Percentiles rank a stretch among this genome's conserved stretches.
Evolutionary conservation across 2,797 vertebrate species (phyloP).

Genomic region (Pterois miles): DNA sequence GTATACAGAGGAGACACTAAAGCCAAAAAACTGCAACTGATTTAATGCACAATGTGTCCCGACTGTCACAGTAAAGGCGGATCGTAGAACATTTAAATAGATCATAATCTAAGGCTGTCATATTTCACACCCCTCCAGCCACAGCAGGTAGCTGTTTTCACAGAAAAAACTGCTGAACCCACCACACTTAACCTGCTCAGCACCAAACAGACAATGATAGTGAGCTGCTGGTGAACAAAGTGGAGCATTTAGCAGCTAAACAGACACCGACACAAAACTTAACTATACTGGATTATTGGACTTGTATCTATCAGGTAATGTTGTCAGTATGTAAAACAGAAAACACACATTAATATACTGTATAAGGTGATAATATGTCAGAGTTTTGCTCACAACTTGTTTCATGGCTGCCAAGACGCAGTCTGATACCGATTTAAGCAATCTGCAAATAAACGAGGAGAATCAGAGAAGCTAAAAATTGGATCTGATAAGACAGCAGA

Average conservation of each 20-base stretch:
- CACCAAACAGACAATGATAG: not conserved
- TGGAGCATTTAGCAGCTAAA: not conserved
- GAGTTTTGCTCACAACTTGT: not conserved
- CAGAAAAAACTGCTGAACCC: not conserved
- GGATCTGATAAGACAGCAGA: not conserved
- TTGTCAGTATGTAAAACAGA: not conserved
- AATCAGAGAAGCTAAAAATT: not conserved
- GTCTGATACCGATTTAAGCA: not conserved
- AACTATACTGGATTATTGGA: not conserved
- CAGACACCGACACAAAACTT: not conserved
- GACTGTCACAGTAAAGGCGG: not conserved
- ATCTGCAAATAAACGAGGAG: not conserved
- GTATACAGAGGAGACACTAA: not conserved
- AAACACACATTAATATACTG: not conserved
- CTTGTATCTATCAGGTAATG: not conserved
- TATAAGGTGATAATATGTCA: not conserved
- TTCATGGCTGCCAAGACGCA: not conserved
- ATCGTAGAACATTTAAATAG: not conserved
- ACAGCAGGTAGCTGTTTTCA: not conserved
- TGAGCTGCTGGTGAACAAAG: not conserved
- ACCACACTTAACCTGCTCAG: not conserved
- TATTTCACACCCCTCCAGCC: not conserved
- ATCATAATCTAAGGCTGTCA: not conserved
- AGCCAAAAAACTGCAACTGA: not conserved
- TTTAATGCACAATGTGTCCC: fast-evolving